Percentiles rank a stretch among this genome's conserved stretches.
phyloP scores from a whole-genome alignment of 2,888 invertebrate genomes.

The Cancer borealis region DNA sequence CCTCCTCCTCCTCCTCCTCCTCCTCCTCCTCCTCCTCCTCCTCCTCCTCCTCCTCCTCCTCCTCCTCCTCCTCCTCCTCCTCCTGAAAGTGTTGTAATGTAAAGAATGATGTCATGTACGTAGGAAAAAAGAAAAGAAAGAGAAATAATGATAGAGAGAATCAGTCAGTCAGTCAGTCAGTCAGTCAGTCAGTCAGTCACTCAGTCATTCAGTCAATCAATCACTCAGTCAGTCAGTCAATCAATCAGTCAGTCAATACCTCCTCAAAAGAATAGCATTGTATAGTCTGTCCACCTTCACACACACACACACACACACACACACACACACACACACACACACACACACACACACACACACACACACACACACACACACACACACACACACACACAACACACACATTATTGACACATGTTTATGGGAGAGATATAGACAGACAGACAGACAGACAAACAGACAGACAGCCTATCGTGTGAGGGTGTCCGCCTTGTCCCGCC shows the following conservation, averaged over 20 bases:
- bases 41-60: not conserved
- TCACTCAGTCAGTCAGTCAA: no score
- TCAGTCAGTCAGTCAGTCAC: not conserved
- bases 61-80: not conserved
- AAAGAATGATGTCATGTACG: not conserved
- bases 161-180: not conserved
- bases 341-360: conserved; percentile 22
- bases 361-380: conserved; percentile 22
- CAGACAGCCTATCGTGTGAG: not conserved
- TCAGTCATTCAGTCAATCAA: not conserved
- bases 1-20: conserved; percentile 20
- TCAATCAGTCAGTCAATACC: not conserved
- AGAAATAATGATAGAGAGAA: not conserved
- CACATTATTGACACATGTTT: not conserved
- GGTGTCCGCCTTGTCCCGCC: not conserved
- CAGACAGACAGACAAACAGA: not conserved
- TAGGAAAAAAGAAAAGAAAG: not conserved
- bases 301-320: conserved; percentile 43
- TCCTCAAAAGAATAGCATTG: not conserved
- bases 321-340: not conserved
- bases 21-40: conserved; percentile 11
- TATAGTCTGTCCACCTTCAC: not conserved
- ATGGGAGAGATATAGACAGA: not conserved
- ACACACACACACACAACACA: conserved; percentile 25
- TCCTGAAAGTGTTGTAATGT: not conserved